A percentile compares a stretch with the other conserved stretches of the same genome.
These are phyloP conservation scores for Xylocampa areola DNA, from an alignment of 2,888 invertebrate species.

Conservation along the genomic window DNA sequence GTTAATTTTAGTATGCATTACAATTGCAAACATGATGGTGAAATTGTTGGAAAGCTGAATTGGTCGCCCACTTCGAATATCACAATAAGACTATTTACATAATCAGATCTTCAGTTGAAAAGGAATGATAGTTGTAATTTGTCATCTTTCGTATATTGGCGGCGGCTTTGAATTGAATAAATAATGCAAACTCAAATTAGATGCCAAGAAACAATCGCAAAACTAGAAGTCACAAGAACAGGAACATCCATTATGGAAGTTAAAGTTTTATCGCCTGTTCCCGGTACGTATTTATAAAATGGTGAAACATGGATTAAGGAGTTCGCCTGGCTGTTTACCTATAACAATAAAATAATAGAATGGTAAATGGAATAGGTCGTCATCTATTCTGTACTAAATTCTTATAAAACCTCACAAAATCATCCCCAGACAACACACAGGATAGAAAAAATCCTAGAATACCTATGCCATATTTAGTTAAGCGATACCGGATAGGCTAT, in stretches of 20 bases:
- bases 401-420: no score
- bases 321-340: no score
- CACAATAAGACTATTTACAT: conserved; percentile 60
- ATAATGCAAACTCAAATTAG: no score
- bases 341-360: no score
- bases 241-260: no score
- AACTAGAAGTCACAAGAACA: background rate
- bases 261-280: no score
- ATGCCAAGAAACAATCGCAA: no score
- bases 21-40: conserved; percentile 58
- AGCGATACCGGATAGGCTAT: conserved; percentile 25
- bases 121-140: conserved; percentile 25
- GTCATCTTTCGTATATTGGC: conserved; percentile 19
- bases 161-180: background rate
- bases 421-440: background rate
- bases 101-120: conserved; percentile 44
- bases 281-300: no score
- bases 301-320: no score
- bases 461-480: conserved; percentile 18
- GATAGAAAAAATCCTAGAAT: background rate
- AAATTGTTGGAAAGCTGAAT: conserved; percentile 62
- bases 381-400: no score
- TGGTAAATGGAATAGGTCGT: no score
- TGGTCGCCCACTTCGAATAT: conserved; percentile 58
- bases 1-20: conserved; percentile 51